Evolutionary conservation across 2,797 vertebrate genomes (phyloP).

Genomic region (Sebastes umbrosus): DNA sequence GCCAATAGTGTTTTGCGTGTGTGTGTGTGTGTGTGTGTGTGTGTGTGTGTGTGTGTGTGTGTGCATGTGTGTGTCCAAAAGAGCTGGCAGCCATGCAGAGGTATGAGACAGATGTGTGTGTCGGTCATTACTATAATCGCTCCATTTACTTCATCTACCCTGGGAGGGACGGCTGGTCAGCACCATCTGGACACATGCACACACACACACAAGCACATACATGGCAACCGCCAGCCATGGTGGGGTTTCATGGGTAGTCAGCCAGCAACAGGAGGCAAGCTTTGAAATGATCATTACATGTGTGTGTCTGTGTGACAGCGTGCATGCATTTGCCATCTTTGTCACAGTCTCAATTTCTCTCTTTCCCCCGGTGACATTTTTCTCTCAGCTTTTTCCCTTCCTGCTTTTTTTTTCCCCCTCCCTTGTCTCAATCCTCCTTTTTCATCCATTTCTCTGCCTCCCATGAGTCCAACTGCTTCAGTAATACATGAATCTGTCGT

Average conservation of each 20-base stretch:
- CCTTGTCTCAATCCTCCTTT: slow-evolving; percentile 16
- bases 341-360: slow-evolving; percentile 26
- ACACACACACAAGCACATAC: slow-evolving; percentile 59
- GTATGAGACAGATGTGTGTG: slow-evolving; percentile 75
- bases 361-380: slow-evolving; percentile 34
- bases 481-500: slow-evolving; percentile 38
- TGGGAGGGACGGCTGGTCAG: slow-evolving; percentile 79
- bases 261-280: slow-evolving; percentile 63
- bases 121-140: slow-evolving; percentile 81
- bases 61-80: slow-evolving; percentile 25
- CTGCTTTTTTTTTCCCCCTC: not conserved
- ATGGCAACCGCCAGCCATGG: slow-evolving; percentile 38
- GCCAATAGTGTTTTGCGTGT: not conserved
- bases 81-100: slow-evolving; percentile 61
- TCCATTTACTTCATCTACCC: slow-evolving; percentile 78
- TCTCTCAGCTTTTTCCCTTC: slow-evolving; percentile 2
- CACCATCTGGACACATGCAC: slow-evolving; percentile 77
- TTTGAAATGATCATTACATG: slow-evolving; percentile 42
- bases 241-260: slow-evolving; percentile 47
- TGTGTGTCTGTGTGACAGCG: slow-evolving; percentile 11
- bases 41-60: not conserved
- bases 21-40: not conserved
- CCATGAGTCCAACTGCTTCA: slow-evolving; percentile 34
- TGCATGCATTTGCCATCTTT: slow-evolving; percentile 23
- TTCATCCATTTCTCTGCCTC: slow-evolving; percentile 34